phyloP scores from a whole-genome alignment of 2,797 vertebrate genomes.

The Stomatorhinus walkeri region DNA sequence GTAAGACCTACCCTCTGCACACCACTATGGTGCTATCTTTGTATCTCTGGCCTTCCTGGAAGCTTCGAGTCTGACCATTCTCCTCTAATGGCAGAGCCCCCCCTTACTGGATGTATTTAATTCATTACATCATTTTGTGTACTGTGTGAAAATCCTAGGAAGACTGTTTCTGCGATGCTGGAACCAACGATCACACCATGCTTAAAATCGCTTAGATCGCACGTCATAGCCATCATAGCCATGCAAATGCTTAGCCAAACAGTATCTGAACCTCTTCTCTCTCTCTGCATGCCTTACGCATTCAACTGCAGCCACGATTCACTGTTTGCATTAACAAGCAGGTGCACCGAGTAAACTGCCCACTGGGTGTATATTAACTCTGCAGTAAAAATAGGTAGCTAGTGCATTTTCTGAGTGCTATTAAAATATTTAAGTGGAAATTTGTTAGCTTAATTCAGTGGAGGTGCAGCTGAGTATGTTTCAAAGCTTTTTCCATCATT shows the following conservation, averaged over 20 bases:
- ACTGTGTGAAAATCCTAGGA: background rate
- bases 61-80: background rate
- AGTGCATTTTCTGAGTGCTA: conserved; percentile 12
- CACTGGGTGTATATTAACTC: conserved; percentile 1
- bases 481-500: background rate
- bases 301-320: background rate
- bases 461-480: background rate
- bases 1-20: background rate
- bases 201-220: background rate
- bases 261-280: background rate
- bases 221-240: background rate
- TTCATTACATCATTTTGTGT: background rate
- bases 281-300: background rate
- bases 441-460: background rate
- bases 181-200: background rate
- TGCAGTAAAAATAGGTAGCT: background rate
- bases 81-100: background rate
- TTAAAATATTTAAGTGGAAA: conserved; percentile 13
- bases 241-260: background rate
- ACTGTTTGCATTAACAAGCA: background rate
- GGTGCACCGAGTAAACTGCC: background rate
- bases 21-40: background rate
- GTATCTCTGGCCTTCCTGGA: background rate
- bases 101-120: background rate
- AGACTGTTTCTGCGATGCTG: background rate